These are phyloP conservation scores for Stichopus horrens DNA, from an alignment of 53 echinoderm and acorn worm species.

Conservation along the genomic window DNA sequence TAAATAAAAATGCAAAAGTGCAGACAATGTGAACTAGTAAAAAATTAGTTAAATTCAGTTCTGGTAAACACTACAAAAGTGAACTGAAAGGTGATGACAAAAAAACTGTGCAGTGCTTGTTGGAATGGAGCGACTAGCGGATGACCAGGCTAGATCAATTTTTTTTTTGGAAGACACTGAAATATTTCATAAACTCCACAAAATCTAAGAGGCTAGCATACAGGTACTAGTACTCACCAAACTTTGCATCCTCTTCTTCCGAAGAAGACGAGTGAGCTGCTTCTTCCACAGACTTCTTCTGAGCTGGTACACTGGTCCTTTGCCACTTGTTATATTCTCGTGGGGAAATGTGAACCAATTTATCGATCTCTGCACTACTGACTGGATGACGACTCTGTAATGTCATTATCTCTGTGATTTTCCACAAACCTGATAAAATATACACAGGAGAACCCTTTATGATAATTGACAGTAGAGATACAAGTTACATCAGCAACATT, in stretches of 20 bases:
- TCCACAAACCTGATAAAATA: not conserved
- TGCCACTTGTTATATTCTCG: slow-evolving; percentile 34
- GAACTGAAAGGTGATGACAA: too few species aligned
- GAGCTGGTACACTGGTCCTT: not conserved
- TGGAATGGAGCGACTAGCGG: too few species aligned
- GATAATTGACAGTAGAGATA: not conserved
- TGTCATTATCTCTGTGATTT: not conserved
- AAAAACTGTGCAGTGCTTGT: too few species aligned
- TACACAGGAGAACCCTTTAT: not conserved
- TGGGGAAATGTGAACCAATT: not conserved
- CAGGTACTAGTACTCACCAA: not conserved
- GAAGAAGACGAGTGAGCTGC: not conserved
- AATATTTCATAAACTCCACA: too few species aligned
- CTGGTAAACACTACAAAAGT: too few species aligned
- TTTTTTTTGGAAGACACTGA: too few species aligned
- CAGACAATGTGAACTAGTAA: too few species aligned
- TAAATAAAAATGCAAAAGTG: too few species aligned
- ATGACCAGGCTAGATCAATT: too few species aligned
- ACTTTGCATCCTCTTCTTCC: not conserved
- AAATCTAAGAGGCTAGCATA: too few species aligned
- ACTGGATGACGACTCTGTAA: not conserved
- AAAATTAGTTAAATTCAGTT: too few species aligned
- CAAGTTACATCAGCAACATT: not conserved
- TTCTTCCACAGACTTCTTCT: not conserved
- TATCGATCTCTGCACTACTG: not conserved